Base-by-base conservation (phyloP, 37 sponge, comb jelly and placozoan genomes). In the Theonella swinhoei region DNA sequence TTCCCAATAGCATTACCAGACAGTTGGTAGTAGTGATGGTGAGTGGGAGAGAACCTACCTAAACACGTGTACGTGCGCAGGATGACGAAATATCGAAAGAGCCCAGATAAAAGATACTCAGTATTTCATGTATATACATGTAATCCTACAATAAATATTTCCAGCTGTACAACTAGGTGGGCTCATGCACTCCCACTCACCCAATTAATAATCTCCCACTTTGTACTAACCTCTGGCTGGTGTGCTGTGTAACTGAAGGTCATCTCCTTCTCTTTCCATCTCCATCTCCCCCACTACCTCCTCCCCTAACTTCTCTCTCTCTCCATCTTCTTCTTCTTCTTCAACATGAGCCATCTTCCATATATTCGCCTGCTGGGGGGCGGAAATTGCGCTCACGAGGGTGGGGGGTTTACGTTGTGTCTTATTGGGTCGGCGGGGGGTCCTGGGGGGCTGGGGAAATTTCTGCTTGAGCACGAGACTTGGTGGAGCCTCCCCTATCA, bases 401-500 rank as follows among this genome's bases (percentile, higher is more conserved):
- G 14, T 14, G 54, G 54, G 54, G 54, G 54, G 14, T 14, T 47
- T 47, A 7, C 14, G 7, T 14, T 14, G 54, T 47, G 11, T 47
- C 11, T 17, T 17, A 47, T 47, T 47, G 54, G 54, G 14, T 7
- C 54, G 54, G 14, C 54, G 54, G 54, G 54, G 54, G 54, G 54
- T 47, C 54, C 11, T 47, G 54, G 54, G 54, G 54, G 54, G 54
- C 54, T 47, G 7, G 11, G 54, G 54, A 14, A 47, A 47, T 17
- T 47, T 47, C 54, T 7, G 54, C 11, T 17, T 17, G 54, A 7
- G 11, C 54, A 7, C 54, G 11, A 47, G 7, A 17, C 72, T 4
- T 4, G 82, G 39, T 17, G 87, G 68, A 41, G 72, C 74, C 41
- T 87, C 85, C 19, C 91, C 94, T 0, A 80, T 38, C 61, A 94